Percentiles rank a stretch among this genome's conserved stretches.
Conservation (phyloP, 23 tunicate genomes). For the Halocynthia aurantium region DNA sequence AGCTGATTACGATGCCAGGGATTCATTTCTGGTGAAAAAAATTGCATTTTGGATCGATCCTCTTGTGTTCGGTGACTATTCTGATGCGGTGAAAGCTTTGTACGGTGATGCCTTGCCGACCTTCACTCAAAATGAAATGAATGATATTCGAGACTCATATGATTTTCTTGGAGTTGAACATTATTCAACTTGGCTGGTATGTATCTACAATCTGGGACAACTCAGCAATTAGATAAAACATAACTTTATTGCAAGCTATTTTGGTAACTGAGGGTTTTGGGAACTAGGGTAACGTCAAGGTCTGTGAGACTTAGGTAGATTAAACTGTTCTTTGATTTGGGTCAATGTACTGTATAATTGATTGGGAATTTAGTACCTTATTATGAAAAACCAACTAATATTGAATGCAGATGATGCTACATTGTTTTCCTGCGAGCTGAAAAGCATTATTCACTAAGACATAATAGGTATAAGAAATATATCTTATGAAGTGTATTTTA, state of each 20-base stretch:
- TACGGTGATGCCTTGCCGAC: conserved; percentile 31
- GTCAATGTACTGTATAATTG: no score
- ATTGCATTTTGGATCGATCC: conserved; percentile 74
- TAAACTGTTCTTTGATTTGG: no score
- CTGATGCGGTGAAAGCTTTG: conserved; percentile 26
- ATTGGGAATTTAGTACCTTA: no score
- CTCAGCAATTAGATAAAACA: no score
- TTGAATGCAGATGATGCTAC: not conserved
- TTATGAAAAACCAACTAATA: no score
- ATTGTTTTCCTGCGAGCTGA: not conserved
- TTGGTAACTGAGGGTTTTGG: no score
- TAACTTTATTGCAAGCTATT: no score
- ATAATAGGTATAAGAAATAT: not conserved
- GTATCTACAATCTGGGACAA: not conserved
- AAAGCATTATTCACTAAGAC: not conserved
- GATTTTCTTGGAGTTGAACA: conserved; percentile 80
- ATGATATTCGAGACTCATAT: conserved; percentile 1
- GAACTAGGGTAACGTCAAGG: no score
- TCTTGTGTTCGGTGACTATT: conserved; percentile 42
- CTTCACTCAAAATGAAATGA: conserved; percentile 23
- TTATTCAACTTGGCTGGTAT: conserved; percentile 33
- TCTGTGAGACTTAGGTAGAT: no score
- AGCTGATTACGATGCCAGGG: conserved; percentile 55
- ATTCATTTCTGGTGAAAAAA: conserved; percentile 21
- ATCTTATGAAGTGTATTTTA: not conserved